A percentile compares a stretch with the other conserved stretches of the same genome.
phyloP scores from a whole-genome alignment of 2,888 invertebrate species.

The Hydriomena furcata region DNA sequence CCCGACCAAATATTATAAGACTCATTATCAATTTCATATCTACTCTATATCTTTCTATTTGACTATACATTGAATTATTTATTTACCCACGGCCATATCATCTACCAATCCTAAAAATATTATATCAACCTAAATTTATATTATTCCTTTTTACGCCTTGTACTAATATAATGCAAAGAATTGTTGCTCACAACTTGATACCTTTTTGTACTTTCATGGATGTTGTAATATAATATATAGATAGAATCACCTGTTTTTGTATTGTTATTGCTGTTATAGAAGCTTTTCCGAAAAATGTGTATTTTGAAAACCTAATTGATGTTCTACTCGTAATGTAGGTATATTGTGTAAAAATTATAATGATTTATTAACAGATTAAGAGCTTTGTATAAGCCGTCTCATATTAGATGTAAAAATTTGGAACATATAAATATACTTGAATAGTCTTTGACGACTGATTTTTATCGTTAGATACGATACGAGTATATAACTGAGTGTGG shows the following conservation, averaged over 20 bases:
- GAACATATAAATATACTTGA: constrained; percentile 42
- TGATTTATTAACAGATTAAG: constrained; percentile 46
- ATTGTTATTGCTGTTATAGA: constrained; percentile 2
- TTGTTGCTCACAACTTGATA: constrained; percentile 17
- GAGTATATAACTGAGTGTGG: constrained; percentile 54
- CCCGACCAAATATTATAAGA: constrained; percentile 82
- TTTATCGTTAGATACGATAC: constrained; percentile 66
- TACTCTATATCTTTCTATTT: constrained; percentile 37
- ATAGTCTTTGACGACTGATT: constrained; percentile 78
- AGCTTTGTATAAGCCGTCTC: constrained; percentile 61
- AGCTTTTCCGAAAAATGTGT: constrained; percentile 13
- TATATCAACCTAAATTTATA: neutral
- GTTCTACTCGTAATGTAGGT: constrained; percentile 23
- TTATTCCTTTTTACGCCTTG: constrained; percentile 6
- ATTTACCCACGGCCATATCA: constrained; percentile 10
- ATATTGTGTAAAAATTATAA: constrained; percentile 27
- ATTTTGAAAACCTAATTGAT: constrained; percentile 22
- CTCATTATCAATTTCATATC: constrained; percentile 60
- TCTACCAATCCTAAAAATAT: constrained; percentile 6
- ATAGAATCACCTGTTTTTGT: constrained; percentile 3
- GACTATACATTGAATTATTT: constrained; percentile 25
- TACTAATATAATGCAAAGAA: constrained; percentile 21
- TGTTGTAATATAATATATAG: constrained; percentile 8
- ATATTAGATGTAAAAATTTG: constrained; percentile 47
- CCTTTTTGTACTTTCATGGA: constrained; percentile 5